Conservation (phyloP, 2,888 invertebrate genomes). For the Drosophila affinis region DNA sequence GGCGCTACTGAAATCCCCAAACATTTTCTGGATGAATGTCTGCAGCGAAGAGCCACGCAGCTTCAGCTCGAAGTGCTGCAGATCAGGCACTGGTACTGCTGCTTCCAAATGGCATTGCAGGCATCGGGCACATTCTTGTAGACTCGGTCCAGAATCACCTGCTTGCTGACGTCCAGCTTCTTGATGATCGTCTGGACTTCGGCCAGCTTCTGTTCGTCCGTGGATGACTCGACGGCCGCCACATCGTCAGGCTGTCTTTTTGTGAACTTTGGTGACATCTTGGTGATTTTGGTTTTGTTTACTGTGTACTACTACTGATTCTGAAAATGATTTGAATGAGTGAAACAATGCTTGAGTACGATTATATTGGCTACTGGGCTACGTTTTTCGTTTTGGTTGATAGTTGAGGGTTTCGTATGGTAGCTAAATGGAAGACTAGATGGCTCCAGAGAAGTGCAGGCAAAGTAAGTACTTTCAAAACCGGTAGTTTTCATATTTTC, state of each 20-base stretch:
- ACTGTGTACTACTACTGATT: too few species aligned
- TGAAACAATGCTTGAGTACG: not conserved
- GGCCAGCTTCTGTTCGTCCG: not conserved
- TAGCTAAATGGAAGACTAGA: too few species aligned
- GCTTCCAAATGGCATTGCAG: constrained; percentile 26
- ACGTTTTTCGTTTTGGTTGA: not conserved
- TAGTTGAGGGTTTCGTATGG: too few species aligned
- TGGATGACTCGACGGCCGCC: too few species aligned
- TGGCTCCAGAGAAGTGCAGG: too few species aligned
- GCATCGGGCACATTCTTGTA: not conserved
- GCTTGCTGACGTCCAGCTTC: constrained; percentile 17
- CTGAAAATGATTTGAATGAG: too few species aligned
- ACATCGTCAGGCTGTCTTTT: not conserved
- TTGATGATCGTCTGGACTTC: not conserved
- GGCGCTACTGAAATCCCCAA: constrained; percentile 20
- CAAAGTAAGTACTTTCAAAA: too few species aligned
- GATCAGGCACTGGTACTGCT: constrained; percentile 23
- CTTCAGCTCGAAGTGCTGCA: constrained; percentile 26
- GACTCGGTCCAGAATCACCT: not conserved
- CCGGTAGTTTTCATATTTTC: too few species aligned
- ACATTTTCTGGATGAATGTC: constrained; percentile 42
- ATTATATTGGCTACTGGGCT: not conserved
- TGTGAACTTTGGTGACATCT: not conserved
- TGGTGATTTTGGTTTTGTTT: not conserved
- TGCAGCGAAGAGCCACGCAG: constrained; percentile 14